Conservation (phyloP, 2,113 vertebrate species). For the Probosciger aterrimus region DNA sequence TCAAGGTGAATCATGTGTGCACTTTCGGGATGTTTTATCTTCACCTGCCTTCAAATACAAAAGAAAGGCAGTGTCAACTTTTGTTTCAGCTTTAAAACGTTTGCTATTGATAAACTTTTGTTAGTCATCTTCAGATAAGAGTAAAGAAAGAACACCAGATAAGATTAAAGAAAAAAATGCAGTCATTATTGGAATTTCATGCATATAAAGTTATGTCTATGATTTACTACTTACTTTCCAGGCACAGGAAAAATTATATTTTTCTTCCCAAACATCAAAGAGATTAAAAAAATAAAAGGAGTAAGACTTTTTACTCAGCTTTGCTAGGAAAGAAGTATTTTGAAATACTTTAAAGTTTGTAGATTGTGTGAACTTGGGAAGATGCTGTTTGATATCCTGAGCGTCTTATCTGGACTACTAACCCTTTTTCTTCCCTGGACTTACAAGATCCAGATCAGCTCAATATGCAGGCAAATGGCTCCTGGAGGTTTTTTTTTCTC, state of each 20-base stretch:
- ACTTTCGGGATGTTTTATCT: constrained; percentile 1
- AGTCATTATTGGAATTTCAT: neutral
- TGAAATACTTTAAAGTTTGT: neutral
- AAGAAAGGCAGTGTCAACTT: neutral
- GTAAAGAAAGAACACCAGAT: neutral
- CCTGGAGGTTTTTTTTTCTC: neutral
- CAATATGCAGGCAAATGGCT: neutral
- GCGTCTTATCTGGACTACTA: neutral
- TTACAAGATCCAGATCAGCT: neutral
- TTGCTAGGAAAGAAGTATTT: neutral
- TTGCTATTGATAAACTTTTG: neutral
- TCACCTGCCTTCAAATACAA: neutral
- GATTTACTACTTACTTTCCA: neutral
- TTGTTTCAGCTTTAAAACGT: neutral
- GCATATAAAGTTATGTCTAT: neutral
- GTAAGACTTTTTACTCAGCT: neutral
- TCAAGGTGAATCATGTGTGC: neutral
- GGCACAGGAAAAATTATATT: neutral
- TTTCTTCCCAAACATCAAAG: neutral
- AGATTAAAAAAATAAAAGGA: neutral
- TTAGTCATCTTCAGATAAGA: neutral
- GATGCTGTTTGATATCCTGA: neutral
- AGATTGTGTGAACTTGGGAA: neutral
- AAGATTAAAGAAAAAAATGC: neutral
- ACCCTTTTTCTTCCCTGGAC: neutral